Evolutionary conservation across 2,888 invertebrate genomes (phyloP).

Genomic region (Scaptomyza caliginosa): DNA sequence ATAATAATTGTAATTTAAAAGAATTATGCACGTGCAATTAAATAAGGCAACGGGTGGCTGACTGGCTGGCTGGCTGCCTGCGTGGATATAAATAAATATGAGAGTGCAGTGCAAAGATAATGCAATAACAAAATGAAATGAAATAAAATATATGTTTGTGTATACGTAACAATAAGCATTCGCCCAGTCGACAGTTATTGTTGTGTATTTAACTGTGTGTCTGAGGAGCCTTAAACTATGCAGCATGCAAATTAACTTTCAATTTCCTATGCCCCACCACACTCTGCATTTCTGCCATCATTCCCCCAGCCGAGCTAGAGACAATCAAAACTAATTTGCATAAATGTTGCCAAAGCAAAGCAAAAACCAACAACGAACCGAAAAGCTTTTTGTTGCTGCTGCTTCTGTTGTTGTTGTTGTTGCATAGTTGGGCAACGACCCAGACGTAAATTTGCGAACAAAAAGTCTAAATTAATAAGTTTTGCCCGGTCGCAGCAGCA

Average conservation of each 20-base stretch:
- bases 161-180: constrained; percentile 48
- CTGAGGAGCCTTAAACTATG: constrained; percentile 61
- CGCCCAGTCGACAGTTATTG: constrained; percentile 59
- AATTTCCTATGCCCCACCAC: constrained; percentile 55
- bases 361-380: constrained; percentile 42
- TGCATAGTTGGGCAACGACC: constrained; percentile 74
- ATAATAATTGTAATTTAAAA: constrained; percentile 77
- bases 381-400: constrained; percentile 28
- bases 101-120: constrained; percentile 59
- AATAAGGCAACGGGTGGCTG: constrained; percentile 55
- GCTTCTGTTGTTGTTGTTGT: constrained; percentile 34
- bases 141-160: constrained; percentile 33
- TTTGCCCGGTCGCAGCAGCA: constrained; percentile 57
- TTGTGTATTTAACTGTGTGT: constrained; percentile 72
- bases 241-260: constrained; percentile 80
- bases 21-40: constrained; percentile 80
- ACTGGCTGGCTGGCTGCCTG: no score
- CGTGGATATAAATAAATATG: constrained; percentile 50
- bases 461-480: constrained; percentile 79
- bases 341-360: constrained; percentile 74
- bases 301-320: constrained; percentile 24
- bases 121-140: constrained; percentile 69
- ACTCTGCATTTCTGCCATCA: no score
- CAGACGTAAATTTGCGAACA: constrained; percentile 78
- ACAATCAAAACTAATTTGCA: constrained; percentile 80